Evolutionary conservation across 1,140 invertebrate genomes (phyloP), one percentile per base, ranked within the genome.

Genomic region (Atopsyche davidsoni): DNA sequence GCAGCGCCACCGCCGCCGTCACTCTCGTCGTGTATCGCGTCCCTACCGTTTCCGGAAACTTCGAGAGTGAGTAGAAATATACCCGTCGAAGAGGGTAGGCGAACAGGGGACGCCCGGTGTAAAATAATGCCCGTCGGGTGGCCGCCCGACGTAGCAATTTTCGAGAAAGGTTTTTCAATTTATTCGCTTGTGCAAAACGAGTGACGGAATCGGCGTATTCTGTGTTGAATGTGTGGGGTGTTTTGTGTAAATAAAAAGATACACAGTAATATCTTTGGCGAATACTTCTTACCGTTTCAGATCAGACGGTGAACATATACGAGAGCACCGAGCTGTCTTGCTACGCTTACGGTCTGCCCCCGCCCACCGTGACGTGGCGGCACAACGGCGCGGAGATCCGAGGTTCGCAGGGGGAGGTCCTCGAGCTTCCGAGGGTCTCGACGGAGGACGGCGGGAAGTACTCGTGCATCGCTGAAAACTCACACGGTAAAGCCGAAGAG

Each of bases 241-340:
- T n/a, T n/a, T 70, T 64, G 52, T 19, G 0, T 10, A 67, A 2
- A 4, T 62, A 3, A 21, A 63, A 17, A 60, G 60, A 11, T 68
- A 68, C 44, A 45, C 49, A 43, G 60, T 66, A 68, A 45, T 50
- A 39, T 36, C n/a, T 43, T 41, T 18, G 39, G 51, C 1, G 35
- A 51, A 42, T 47, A 45, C 51, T 31, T n/a, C n/a, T n/a, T n/a
- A n/a, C n/a, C n/a, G 19, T 66, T 64, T 24, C 62, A 72, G 68
- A 70, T 54, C 60, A 53, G 44, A 60, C 62, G 34, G 57, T 63
- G 2, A 58, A 67, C 40, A 46, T 70, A 1, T 68, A 69, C 45
- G 62, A 64, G 3, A 59, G 62, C 51, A 42, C 61, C 1, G 44
- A 59, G n/a, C 49, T 72, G 0, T 55, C 53, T 1, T 72, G 70